Percentiles rank a stretch among this genome's conserved stretches.
These are phyloP conservation scores for Pelodytes ibericus DNA, from an alignment of 2,797 vertebrate species.

Conservation along the genomic window DNA sequence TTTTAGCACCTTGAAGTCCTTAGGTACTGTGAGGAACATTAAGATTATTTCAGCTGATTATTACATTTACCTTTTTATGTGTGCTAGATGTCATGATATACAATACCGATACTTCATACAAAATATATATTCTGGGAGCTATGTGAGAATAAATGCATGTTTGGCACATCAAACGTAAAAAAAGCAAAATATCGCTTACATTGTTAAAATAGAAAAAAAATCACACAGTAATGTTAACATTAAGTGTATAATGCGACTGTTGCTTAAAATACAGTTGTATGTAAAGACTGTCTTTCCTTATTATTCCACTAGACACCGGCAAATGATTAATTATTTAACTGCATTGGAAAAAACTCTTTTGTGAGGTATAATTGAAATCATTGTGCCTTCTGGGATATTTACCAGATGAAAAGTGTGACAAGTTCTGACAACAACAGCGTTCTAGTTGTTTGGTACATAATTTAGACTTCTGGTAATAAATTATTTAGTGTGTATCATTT, in stretches of 20 bases:
- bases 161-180: too few species aligned
- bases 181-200: too few species aligned
- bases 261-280: background rate
- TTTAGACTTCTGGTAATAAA: constrained; percentile 68
- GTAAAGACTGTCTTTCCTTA: background rate
- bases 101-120: too few species aligned
- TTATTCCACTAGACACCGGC: constrained; percentile 19
- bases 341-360: constrained; percentile 63
- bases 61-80: too few species aligned
- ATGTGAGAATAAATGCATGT: too few species aligned
- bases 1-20: too few species aligned
- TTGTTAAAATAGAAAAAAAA: too few species aligned
- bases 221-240: too few species aligned
- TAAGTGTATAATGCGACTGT: background rate
- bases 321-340: constrained; percentile 68
- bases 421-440: constrained; percentile 64
- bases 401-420: constrained; percentile 65
- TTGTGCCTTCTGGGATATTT: constrained; percentile 64
- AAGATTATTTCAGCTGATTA: too few species aligned
- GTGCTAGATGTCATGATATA: too few species aligned
- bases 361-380: constrained; percentile 61
- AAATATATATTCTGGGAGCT: too few species aligned
- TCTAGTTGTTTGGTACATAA: constrained; percentile 66
- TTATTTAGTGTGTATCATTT: constrained; percentile 68
- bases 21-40: too few species aligned